phyloP scores from a whole-genome alignment of 1,140 invertebrate species.

The Belonocnema kinseyi region DNA sequence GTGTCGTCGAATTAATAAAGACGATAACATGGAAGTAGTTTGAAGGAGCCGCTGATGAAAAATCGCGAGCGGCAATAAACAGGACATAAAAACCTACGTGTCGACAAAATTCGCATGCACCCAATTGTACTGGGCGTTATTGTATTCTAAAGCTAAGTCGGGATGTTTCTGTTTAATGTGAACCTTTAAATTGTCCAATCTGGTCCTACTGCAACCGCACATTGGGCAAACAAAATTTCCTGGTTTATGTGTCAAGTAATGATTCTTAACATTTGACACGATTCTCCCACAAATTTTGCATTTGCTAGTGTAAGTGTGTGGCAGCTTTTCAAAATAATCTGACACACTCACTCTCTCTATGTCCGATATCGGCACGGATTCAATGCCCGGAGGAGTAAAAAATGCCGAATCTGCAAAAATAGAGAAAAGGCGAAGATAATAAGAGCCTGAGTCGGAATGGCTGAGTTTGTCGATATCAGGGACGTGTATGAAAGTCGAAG shows the following conservation, averaged over 20 bases:
- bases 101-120: conserved; percentile 21
- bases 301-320: conserved; percentile 68
- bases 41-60: background rate
- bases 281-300: conserved; percentile 82
- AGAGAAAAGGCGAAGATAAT: conserved; percentile 64
- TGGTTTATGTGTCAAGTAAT: conserved; percentile 83
- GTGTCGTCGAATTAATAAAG: background rate
- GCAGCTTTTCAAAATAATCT: conserved; percentile 64
- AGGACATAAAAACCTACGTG: background rate
- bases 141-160: conserved; percentile 51
- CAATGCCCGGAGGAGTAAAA: conserved; percentile 65
- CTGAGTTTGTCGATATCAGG: conserved; percentile 38
- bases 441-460: conserved; percentile 47
- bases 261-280: conserved; percentile 84
- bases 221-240: conserved; percentile 83
- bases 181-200: conserved; percentile 84
- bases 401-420: conserved; percentile 68
- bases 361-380: conserved; percentile 62
- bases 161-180: conserved; percentile 84
- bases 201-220: conserved; percentile 82
- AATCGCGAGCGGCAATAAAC: background rate
- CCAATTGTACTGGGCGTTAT: conserved; percentile 40
- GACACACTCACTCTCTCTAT: conserved; percentile 64
- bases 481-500: background rate
- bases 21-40: background rate